Evolutionary conservation across 2,888 invertebrate species (phyloP).

Genomic region (Macaria liturata): DNA sequence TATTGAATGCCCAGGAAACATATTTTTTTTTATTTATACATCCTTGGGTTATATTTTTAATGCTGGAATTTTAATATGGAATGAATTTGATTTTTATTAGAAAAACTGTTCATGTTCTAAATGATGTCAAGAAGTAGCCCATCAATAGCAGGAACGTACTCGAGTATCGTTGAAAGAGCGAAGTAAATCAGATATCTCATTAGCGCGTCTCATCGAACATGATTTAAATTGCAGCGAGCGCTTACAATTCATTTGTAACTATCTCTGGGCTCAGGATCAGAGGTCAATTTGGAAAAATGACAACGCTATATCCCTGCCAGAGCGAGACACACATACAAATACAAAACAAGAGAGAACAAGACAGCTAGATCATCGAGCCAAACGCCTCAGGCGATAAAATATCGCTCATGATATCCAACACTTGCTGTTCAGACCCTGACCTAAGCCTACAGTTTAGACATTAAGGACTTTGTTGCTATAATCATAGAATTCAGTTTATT

Average conservation of each 20-base stretch:
- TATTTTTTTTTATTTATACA: too few species aligned
- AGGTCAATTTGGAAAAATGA: constrained; percentile 77
- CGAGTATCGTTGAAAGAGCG: neutral
- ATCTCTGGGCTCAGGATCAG: constrained; percentile 68
- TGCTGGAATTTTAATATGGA: too few species aligned
- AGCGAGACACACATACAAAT: constrained; percentile 42
- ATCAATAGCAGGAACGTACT: neutral
- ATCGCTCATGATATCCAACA: constrained; percentile 60
- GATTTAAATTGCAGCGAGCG: constrained; percentile 40
- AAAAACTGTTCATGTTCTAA: too few species aligned
- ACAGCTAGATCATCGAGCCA: constrained; percentile 46
- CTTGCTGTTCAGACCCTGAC: constrained; percentile 42
- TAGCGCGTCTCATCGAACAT: constrained; percentile 25
- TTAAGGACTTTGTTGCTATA: constrained; percentile 38
- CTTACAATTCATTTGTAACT: constrained; percentile 61
- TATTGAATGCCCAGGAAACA: too few species aligned
- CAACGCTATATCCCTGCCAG: constrained; percentile 57
- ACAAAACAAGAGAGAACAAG: constrained; percentile 38
- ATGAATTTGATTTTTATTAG: too few species aligned
- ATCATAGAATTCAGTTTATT: constrained; percentile 37
- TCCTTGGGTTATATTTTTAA: too few species aligned
- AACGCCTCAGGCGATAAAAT: constrained; percentile 62
- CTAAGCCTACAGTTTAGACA: constrained; percentile 9
- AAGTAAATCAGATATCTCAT: constrained; percentile 24
- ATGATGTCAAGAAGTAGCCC: too few species aligned